A percentile compares a stretch with the other conserved stretches of the same genome.
phyloP scores from a whole-genome alignment of 2,113 vertebrate species.

The Seriola aureovittata region DNA sequence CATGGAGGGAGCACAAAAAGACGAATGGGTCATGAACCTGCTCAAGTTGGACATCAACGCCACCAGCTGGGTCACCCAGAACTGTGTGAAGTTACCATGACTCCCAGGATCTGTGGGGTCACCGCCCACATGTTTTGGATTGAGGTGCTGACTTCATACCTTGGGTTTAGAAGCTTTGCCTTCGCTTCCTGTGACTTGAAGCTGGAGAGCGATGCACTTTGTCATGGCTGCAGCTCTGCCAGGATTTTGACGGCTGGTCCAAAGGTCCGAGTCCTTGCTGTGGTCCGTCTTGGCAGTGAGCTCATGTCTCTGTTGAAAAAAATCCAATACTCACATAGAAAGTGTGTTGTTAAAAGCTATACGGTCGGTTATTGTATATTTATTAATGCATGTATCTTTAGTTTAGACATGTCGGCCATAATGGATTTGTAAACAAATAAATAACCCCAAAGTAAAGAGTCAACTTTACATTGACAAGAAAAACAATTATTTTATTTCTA shows the following conservation, averaged over 20 bases:
- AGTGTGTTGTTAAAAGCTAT: too few species aligned
- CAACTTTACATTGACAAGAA: not conserved
- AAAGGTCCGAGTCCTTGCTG: not conserved
- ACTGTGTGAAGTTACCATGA: constrained; percentile 54
- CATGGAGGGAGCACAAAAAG: constrained; percentile 82
- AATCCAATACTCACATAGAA: too few species aligned
- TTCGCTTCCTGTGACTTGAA: not conserved
- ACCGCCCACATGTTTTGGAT: not conserved
- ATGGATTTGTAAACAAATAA: not conserved
- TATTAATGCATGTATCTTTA: not conserved
- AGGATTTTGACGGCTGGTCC: not conserved
- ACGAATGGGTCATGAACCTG: constrained; percentile 81
- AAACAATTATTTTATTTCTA: not conserved
- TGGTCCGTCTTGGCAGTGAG: not conserved
- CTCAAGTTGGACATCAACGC: constrained; percentile 80
- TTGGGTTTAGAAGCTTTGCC: not conserved
- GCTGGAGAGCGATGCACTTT: not conserved
- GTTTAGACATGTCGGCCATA: not conserved
- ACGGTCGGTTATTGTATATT: not conserved
- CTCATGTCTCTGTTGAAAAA: not conserved
- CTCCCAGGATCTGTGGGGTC: accelerated
- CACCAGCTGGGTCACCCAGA: constrained; percentile 75
- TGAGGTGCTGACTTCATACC: not conserved
- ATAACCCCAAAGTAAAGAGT: not conserved
- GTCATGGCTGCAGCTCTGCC: not conserved